Evolutionary conservation across 2,888 invertebrate species (phyloP).

Genomic region (Nomada fucata): DNA sequence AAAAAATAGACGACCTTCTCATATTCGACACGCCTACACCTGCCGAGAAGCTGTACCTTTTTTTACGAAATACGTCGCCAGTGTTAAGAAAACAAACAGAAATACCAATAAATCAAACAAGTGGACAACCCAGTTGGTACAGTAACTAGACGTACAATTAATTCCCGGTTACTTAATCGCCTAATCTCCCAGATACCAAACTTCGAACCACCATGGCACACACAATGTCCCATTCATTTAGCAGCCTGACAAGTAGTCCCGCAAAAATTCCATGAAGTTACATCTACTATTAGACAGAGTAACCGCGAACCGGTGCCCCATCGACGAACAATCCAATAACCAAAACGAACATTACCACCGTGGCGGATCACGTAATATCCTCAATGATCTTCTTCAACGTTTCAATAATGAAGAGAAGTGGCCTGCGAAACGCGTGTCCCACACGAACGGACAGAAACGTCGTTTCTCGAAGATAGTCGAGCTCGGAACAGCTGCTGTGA

Average conservation of each 20-base stretch:
- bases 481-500: conserved; percentile 74
- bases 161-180: neutral
- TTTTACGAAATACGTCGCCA: neutral
- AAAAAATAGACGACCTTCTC: neutral
- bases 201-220: neutral
- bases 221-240: neutral
- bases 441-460: conserved; percentile 27
- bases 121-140: neutral
- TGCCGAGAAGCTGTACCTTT: neutral
- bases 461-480: conserved; percentile 48
- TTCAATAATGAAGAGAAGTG: neutral
- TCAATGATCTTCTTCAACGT: neutral
- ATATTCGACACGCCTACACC: neutral
- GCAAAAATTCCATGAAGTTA: neutral
- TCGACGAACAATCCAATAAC: conserved; percentile 3
- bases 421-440: conserved; percentile 8
- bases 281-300: neutral
- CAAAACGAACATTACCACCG: conserved; percentile 18
- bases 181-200: neutral
- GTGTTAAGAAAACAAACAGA: neutral
- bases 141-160: neutral
- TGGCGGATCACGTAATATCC: conserved; percentile 16
- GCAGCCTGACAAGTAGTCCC: neutral
- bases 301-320: conserved; percentile 5
- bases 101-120: neutral